Evolutionary conservation across 1,140 invertebrate genomes (phyloP).

Genomic region (Dufourea novaeangliae): DNA sequence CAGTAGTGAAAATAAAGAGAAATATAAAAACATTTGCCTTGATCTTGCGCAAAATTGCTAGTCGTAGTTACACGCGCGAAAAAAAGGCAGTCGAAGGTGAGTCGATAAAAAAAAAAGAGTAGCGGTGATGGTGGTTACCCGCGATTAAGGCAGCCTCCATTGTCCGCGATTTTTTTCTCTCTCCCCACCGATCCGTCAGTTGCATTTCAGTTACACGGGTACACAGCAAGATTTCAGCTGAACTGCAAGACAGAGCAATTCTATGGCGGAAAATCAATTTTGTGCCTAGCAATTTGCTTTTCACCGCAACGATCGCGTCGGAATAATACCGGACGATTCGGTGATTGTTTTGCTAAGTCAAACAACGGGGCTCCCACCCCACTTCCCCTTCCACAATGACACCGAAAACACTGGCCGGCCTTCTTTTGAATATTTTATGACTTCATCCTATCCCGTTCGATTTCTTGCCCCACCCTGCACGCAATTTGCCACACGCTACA

Average conservation of each 20-base stretch:
- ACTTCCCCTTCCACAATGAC: too few species aligned
- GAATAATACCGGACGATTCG: slow-evolving; percentile 36
- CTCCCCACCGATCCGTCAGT: neutral
- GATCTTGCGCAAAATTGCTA: neutral
- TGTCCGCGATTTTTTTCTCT: slow-evolving; percentile 8
- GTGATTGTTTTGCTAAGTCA: slow-evolving; percentile 37
- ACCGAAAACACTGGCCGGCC: neutral
- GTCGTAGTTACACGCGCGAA: neutral
- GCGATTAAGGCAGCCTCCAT: slow-evolving; percentile 37
- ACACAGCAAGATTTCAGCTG: slow-evolving; percentile 11
- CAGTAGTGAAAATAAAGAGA: too few species aligned
- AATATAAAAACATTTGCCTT: neutral
- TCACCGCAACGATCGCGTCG: slow-evolving; percentile 33
- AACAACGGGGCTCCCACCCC: slow-evolving; percentile 22
- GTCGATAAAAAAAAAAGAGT: neutral
- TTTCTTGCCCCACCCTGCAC: neutral
- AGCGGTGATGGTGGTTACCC: neutral
- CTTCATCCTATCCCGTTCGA: neutral
- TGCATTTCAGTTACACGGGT: slow-evolving; percentile 25
- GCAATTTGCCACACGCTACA: neutral
- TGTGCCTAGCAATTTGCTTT: slow-evolving; percentile 47
- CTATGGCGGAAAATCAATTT: slow-evolving; percentile 46
- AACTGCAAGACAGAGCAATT: neutral
- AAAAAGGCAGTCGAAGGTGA: slow-evolving; percentile 10
- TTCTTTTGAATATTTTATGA: slow-evolving; percentile 32